Evolutionary conservation across 2,113 vertebrate genomes (phyloP).

Genomic region (Crotalus horridus): DNA sequence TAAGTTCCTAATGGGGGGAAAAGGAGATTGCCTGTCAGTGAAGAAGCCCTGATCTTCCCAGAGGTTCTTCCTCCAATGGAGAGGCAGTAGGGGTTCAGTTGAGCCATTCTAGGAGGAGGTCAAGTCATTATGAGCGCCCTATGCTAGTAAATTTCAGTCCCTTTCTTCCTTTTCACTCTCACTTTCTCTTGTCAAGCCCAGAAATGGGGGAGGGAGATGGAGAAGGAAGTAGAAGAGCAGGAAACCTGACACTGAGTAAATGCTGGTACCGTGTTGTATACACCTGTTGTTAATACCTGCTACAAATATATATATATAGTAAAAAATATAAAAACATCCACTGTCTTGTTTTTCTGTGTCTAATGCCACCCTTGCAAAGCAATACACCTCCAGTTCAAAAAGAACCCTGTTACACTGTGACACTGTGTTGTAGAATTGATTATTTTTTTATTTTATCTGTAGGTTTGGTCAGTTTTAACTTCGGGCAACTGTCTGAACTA

Average conservation of each 20-base stretch:
- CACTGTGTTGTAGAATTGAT: background rate
- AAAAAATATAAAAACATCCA: background rate
- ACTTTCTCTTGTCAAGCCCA: background rate
- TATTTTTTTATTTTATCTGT: background rate
- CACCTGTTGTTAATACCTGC: too few species aligned
- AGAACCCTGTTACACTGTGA: background rate
- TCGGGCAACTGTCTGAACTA: background rate
- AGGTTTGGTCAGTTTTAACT: background rate
- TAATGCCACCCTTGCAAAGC: background rate
- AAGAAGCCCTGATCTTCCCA: background rate
- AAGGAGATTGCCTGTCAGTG: background rate
- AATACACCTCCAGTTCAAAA: background rate
- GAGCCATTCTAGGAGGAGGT: background rate
- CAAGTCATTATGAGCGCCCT: background rate
- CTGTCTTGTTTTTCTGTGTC: background rate
- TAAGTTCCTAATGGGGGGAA: background rate
- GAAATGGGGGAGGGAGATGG: background rate
- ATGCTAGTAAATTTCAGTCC: background rate
- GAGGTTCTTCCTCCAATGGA: background rate
- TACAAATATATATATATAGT: background rate
- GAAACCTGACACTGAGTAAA: background rate
- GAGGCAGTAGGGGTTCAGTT: background rate
- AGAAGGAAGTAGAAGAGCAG: background rate
- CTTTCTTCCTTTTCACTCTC: background rate
- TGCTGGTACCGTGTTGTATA: too few species aligned